Base-by-base conservation (phyloP, 2,113 vertebrate genomes). In the Galbula dea region DNA sequence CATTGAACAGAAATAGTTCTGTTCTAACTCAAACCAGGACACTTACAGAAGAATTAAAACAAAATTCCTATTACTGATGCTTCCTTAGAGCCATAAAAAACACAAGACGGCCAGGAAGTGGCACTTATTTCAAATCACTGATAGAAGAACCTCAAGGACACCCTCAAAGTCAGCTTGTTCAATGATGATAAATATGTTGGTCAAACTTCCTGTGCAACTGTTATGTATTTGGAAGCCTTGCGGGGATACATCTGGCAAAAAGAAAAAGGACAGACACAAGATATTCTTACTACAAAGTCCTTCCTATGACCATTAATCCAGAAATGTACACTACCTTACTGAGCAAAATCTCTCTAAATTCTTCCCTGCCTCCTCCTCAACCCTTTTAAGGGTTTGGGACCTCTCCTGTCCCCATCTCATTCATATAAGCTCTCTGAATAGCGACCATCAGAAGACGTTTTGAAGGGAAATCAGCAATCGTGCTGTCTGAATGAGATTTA, bases 41-140 rank as follows among this genome's bases (percentile, higher is more conserved):
- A n/a, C 92, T 97, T 96, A 97, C 95, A 97, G 96, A 98, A 97
- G 97, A 98, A 98, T 98, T 98, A 98, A 98, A 98, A 97, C 97
- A 74, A 94, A 97, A 98, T 97, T 97, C 97, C 54, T 97, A 96
- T 98, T 98, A 98, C 98, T 98, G 97, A 98, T 98, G 97, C 93
- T 96, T 97, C 93, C 92, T 78, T 78, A 91, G 52, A 94, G 91
- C 76, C 82, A 89, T 98, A 97, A 97, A 98, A 97, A 95, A 93
- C 83, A 95, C 52, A 81, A 78, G 94, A 92, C 93, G 95, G 91
- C 74, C 79, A 95, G 88, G 82, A 98, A 96, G 91, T 88, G 68
- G 89, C 85, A 96, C 86, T 96, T 97, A 95, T 98, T 97, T 97
- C 97, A 96, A 96, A 97, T 97, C 57, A 75, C 87, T 95, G 83